Base-by-base conservation (phyloP, 1,140 invertebrate species). In the Palaemon carinicauda region DNA sequence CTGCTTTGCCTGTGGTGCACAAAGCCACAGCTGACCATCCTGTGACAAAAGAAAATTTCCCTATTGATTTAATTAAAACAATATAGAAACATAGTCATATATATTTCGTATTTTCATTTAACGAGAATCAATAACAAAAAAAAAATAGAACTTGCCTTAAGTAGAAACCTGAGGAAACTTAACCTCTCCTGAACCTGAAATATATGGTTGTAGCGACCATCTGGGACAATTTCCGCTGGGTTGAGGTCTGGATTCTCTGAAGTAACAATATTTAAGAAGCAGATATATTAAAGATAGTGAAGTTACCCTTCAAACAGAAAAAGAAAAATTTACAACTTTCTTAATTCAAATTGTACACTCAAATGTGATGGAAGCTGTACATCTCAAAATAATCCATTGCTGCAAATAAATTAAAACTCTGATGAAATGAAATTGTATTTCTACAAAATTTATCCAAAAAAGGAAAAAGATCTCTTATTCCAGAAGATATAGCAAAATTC, bases 21-120 rank as follows among this genome's bases (percentile, higher is more conserved):
- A 98, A 74, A 99, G 93, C 97, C 97, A 99, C 33, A 99, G 91
- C 91, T 98, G 97, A 29, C 97, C 97, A 93, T 98, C 97, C 93
- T 94, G 93, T 31, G 93, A 90, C 65, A 92, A n/a, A 89, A 91
- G 92, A 93, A 85, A 92, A 91, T 89, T 69, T 82, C 31, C 14
- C 54, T 52, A 7, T 2, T 10, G 50, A 78, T 78, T 78, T 50
- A 27, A 9, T 33, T 75, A 15, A 19, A n/a, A 14, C 52, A 24
- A 78, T 65, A 3, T 65, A 19, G 4, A 2, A 27, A 4, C 29
- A 27, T 14, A 78, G n/a, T 78, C n/a, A 53, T 9, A 78, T 78
- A 50, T 52, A 14, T 50, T 52, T 78, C 24, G 21, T 73, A n/a
- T 29, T n/a, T n/a, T 3, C 21, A 1, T n/a, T 69, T 29, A 14